Percentiles rank a stretch among this genome's conserved stretches.
Conservation (phyloP, 2,113 vertebrate species). For the Trematomus loennbergii region DNA sequence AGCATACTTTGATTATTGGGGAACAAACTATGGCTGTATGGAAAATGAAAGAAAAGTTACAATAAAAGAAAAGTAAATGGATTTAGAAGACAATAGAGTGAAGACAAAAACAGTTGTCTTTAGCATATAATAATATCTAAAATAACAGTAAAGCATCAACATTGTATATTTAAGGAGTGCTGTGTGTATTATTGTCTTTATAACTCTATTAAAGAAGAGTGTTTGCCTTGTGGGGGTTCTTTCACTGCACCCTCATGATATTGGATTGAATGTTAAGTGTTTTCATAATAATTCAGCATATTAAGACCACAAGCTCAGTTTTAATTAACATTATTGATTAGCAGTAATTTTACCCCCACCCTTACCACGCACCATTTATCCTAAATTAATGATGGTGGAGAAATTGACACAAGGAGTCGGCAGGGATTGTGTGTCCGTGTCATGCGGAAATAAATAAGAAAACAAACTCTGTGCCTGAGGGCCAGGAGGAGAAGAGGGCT, state of each 20-base stretch:
- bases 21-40: not conserved
- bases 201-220: not conserved
- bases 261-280: slow-evolving; percentile 57
- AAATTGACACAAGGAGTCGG: slow-evolving; percentile 71
- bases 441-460: slow-evolving; percentile 38
- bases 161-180: not conserved
- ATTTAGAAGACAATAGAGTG: not conserved
- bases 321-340: slow-evolving; percentile 83
- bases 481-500: not conserved
- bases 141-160: not conserved
- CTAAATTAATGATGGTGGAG: slow-evolving; percentile 74
- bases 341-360: slow-evolving; percentile 58
- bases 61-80: not conserved
- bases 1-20: slow-evolving; percentile 8
- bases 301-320: slow-evolving; percentile 74
- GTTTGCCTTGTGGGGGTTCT: slow-evolving; percentile 1
- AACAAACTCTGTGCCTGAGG: not conserved
- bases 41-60: not conserved
- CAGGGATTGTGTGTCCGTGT: slow-evolving; percentile 56
- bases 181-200: not conserved
- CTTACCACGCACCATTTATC: slow-evolving; percentile 71
- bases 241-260: slow-evolving; percentile 22
- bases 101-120: not conserved
- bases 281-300: slow-evolving; percentile 77
- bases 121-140: not conserved